Base-by-base conservation (phyloP, 2,888 invertebrate genomes). In the Micoletzkya japonica region DNA sequence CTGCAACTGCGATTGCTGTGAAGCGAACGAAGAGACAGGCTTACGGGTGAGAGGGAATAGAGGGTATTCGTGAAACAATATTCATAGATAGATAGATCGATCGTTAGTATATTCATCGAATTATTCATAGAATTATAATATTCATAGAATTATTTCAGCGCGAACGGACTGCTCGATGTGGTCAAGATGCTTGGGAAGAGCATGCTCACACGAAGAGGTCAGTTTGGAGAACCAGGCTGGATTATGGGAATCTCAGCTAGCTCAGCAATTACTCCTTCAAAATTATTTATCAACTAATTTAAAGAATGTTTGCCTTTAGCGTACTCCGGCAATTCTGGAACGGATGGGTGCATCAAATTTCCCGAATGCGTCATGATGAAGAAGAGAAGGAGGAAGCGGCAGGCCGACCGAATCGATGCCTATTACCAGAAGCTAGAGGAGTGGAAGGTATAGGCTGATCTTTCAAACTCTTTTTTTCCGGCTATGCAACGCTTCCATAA, bases 341-440 rank as follows among this genome's bases (percentile, higher is more conserved):
- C 75, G 20, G 75, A 74, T 17, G 79, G 77, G 10, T 82, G 82
- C 57, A 71, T 82, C 72, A 79, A 80, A 70, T 82, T 81, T 75
- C 82, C 82, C 0, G 81, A 81, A 1, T 82, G 82, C 71, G 81
- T 82, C 6, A 68, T 82, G 58, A 77, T 79, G 36, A 75, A 79
- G 70, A 81, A 81, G 71, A 74, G 76, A 64, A 69, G 82, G 63
- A 75, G 64, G 64, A 81, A 81, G 77, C 70, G 82, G 30, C 74
- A 75, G 63, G 82, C 78, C 0, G 80, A 76, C 37, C 34, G 77
- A 20, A 60, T 78, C 49, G 73, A 76, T 20, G 71, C 79, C 59
- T 80, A 79, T 60, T 77, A 81, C 66, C 72, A 76, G n/a, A 54
- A 63, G 30, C 4, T 75, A 34, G 28, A 36, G 20, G 60, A 68